A percentile compares a stretch with the other conserved stretches of the same genome.
Evolutionary conservation across 2,888 invertebrate genomes (phyloP).

Genomic region (Cosmorhoe ocellata): DNA sequence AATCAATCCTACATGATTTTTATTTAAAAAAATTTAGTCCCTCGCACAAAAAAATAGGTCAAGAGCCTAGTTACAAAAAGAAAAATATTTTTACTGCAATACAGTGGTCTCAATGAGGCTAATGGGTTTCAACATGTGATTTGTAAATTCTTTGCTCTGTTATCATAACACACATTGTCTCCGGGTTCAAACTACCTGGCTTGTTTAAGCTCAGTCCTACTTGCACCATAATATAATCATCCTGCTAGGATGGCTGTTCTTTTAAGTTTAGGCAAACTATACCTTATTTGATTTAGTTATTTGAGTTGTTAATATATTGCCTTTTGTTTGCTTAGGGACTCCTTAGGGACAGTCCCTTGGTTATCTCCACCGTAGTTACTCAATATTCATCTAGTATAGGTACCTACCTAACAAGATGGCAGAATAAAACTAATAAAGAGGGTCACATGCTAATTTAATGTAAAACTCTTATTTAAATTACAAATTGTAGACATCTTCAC

Average conservation of each 20-base stretch:
- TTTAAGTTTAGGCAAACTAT: no score
- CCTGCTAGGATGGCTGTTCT: not conserved
- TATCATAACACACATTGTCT: slow-evolving; percentile 14
- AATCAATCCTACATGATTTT: no score
- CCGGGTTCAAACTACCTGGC: not conserved
- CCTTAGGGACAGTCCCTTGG: no score
- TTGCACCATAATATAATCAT: not conserved
- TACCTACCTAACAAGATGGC: no score
- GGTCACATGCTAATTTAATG: not conserved
- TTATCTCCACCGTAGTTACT: no score
- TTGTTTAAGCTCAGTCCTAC: not conserved
- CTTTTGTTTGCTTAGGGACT: no score
- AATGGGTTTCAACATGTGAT: not conserved
- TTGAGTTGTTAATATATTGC: no score
- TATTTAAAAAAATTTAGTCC: no score
- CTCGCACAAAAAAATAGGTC: no score
- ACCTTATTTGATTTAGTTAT: no score
- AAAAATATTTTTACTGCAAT: not conserved
- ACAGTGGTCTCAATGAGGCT: not conserved
- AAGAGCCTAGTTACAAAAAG: no score
- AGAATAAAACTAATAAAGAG: not conserved
- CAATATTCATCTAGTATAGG: no score
- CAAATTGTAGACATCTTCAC: slow-evolving; percentile 1
- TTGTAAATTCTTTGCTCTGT: slow-evolving; percentile 9
- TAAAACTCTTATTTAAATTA: not conserved